Conservation (phyloP, 2,888 invertebrate genomes). For the Yponomeuta plumbellus region DNA sequence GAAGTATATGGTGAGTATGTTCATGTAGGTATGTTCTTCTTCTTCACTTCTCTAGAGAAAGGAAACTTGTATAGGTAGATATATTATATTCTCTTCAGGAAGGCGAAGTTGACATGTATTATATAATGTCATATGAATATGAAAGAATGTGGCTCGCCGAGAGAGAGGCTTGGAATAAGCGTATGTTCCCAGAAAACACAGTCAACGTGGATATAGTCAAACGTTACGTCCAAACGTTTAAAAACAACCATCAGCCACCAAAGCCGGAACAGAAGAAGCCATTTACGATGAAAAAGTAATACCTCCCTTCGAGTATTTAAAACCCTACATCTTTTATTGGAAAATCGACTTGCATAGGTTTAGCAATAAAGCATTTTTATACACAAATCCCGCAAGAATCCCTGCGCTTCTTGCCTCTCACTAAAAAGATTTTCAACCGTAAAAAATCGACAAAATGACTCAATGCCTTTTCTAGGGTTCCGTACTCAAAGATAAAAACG, state of each 20-base stretch:
- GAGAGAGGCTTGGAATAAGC: slow-evolving; percentile 69
- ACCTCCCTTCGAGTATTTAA: background rate
- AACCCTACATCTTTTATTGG: no score
- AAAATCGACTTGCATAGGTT: background rate
- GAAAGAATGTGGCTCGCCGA: slow-evolving; percentile 77
- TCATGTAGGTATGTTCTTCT: no score
- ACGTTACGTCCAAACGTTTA: slow-evolving; percentile 63
- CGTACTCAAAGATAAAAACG: no score
- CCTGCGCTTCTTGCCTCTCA: no score
- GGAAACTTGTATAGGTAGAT: no score
- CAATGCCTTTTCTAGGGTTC: no score
- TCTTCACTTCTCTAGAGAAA: no score
- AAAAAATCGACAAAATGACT: no score
- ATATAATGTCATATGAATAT: slow-evolving; percentile 74
- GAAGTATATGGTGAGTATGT: slow-evolving; percentile 74
- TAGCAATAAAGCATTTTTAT: background rate
- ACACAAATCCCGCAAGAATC: no score
- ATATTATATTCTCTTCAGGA: slow-evolving; percentile 39
- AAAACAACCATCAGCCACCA: slow-evolving; percentile 54
- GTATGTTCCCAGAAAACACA: slow-evolving; percentile 69
- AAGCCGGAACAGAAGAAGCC: slow-evolving; percentile 67
- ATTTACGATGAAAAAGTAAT: slow-evolving; percentile 68
- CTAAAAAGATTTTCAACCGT: no score
- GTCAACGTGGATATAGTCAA: slow-evolving; percentile 65
- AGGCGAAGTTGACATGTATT: slow-evolving; percentile 58